These are phyloP conservation scores for Psophia crepitans DNA, from an alignment of 2,113 vertebrate species.

Conservation along the genomic window DNA sequence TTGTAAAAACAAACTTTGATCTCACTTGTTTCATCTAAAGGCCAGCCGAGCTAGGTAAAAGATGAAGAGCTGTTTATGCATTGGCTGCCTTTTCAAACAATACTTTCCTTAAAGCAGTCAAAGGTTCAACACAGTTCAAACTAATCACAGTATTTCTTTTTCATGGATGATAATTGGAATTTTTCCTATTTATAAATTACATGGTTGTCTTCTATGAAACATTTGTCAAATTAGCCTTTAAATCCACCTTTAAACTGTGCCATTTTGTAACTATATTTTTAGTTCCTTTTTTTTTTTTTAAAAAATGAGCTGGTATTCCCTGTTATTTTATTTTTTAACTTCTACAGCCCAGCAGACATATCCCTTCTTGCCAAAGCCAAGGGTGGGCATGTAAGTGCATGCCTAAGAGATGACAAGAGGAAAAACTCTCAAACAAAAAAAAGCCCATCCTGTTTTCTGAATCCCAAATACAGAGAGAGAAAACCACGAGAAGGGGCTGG, in stretches of 20 bases:
- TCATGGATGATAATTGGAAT: neutral
- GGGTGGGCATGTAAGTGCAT: neutral
- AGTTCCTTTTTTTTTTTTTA: neutral
- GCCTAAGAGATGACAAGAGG: neutral
- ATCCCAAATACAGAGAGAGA: neutral
- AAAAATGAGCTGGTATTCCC: neutral
- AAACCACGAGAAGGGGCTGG: neutral
- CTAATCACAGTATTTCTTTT: neutral
- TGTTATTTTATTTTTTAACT: neutral
- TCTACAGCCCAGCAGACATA: neutral
- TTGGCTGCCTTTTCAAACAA: neutral
- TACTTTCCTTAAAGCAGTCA: neutral
- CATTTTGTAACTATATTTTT: neutral
- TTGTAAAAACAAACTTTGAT: conserved; percentile 41
- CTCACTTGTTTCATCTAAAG: conserved; percentile 8
- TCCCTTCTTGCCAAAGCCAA: neutral
- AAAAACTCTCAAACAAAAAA: neutral
- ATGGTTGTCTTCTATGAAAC: neutral
- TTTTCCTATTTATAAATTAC: neutral
- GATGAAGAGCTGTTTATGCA: conserved; percentile 2
- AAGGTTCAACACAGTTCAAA: conserved; percentile 22
- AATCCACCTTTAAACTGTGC: neutral
- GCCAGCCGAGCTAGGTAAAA: neutral
- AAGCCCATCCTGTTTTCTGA: fast-evolving
- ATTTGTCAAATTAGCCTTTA: neutral